Conservation (phyloP, 92 coral and sea anemone species). For the Ricordea florida region DNA sequence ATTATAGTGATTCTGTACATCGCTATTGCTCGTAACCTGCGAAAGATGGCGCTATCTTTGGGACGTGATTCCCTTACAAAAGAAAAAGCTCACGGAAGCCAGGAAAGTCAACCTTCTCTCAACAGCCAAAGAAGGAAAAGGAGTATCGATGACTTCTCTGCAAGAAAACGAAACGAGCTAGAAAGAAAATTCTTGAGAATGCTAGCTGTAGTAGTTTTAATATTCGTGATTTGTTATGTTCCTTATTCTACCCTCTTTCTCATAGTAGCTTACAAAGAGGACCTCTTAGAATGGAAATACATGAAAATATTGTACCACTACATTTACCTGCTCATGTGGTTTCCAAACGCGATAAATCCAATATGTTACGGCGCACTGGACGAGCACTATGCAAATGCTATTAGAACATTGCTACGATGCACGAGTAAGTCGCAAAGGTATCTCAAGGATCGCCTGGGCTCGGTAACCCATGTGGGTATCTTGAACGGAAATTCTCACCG, state of each 20-base stretch:
- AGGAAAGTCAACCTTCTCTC: background rate
- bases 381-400: slow-evolving; percentile 71
- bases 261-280: slow-evolving; percentile 22
- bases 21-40: slow-evolving; percentile 66
- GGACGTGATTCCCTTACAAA: slow-evolving; percentile 10
- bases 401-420: slow-evolving; percentile 52
- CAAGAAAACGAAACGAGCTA: slow-evolving; percentile 64
- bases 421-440: background rate
- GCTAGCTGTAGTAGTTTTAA: slow-evolving; percentile 70
- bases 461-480: background rate
- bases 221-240: slow-evolving; percentile 78
- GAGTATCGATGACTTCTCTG: slow-evolving; percentile 45
- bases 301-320: slow-evolving; percentile 52
- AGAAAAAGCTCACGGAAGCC: slow-evolving; percentile 18
- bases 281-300: slow-evolving; percentile 46
- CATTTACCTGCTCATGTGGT: slow-evolving; percentile 82
- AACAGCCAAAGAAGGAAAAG: background rate
- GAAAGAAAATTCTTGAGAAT: slow-evolving; percentile 79
- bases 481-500: background rate
- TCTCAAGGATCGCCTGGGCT: background rate
- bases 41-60: slow-evolving; percentile 52
- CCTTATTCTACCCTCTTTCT: slow-evolving; percentile 76
- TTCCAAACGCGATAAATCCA: slow-evolving; percentile 87
- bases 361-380: slow-evolving; percentile 83
- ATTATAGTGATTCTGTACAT: slow-evolving; percentile 62